A percentile compares a stretch with the other conserved stretches of the same genome.
Evolutionary conservation across 2,888 invertebrate genomes (phyloP).

Genomic region (Synanthedon vespiformis): DNA sequence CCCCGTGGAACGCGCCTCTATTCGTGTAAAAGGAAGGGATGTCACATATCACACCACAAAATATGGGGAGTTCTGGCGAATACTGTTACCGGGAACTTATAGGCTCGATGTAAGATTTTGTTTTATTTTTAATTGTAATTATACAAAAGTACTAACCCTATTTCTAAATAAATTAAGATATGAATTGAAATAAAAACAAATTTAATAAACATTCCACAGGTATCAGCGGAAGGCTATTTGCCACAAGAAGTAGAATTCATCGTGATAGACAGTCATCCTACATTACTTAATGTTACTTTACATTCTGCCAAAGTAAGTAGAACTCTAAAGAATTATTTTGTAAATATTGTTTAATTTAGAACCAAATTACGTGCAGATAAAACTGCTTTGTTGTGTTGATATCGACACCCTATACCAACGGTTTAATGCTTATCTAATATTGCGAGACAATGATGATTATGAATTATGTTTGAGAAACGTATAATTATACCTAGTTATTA

Average conservation of each 20-base stretch:
- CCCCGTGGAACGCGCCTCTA: constrained; percentile 82
- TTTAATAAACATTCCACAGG: constrained; percentile 52
- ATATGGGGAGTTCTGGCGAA: constrained; percentile 95
- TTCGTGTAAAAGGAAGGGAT: constrained; percentile 85
- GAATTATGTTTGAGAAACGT: too few species aligned
- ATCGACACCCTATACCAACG: too few species aligned
- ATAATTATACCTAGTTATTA: too few species aligned
- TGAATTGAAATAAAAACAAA: neutral
- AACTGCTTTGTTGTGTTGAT: too few species aligned
- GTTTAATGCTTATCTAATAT: too few species aligned
- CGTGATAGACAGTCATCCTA: constrained; percentile 88
- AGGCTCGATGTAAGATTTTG: constrained; percentile 77
- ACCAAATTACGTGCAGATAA: too few species aligned
- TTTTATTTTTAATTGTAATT: neutral
- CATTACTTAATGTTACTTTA: constrained; percentile 84
- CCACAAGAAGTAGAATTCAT: constrained; percentile 88
- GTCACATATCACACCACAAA: constrained; percentile 88
- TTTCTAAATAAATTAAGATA: neutral
- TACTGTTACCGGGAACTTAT: constrained; percentile 88
- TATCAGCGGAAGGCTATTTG: constrained; percentile 85
- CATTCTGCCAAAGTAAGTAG: constrained; percentile 80
- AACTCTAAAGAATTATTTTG: neutral
- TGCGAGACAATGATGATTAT: too few species aligned
- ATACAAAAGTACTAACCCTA: neutral
- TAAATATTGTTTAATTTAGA: neutral